A percentile compares a stretch with the other conserved stretches of the same genome.
Evolutionary conservation across 2,888 invertebrate genomes (phyloP).

Genomic region (Pandemis corylana): DNA sequence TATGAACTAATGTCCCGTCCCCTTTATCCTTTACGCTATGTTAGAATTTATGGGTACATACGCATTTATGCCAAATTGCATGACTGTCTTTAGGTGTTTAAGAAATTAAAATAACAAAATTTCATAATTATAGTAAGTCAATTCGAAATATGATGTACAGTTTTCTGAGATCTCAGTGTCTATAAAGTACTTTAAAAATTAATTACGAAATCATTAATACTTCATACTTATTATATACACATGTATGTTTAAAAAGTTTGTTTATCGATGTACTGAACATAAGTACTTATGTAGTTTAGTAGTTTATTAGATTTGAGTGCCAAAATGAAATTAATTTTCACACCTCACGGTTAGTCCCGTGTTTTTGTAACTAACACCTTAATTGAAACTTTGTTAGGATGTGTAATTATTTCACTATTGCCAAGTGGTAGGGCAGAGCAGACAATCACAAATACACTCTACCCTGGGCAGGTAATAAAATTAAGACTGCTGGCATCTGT

Average conservation of each 20-base stretch:
- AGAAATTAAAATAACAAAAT: neutral
- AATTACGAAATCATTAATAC: conserved; percentile 53
- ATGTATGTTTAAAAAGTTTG: conserved; percentile 53
- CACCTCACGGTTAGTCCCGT: conserved; percentile 60
- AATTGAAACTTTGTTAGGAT: neutral
- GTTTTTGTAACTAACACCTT: neutral
- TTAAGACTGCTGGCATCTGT: neutral
- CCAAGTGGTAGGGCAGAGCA: neutral
- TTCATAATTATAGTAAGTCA: conserved; percentile 47
- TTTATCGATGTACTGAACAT: neutral
- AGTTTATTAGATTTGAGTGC: conserved; percentile 53
- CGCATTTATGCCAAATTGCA: neutral
- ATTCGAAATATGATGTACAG: conserved; percentile 72
- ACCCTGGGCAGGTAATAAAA: neutral
- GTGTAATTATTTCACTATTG: too few species aligned
- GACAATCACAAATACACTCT: neutral
- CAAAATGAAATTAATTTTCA: conserved; percentile 77
- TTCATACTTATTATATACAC: conserved; percentile 47
- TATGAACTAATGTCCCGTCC: neutral
- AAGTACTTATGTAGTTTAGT: conserved; percentile 9
- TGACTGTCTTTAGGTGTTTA: neutral
- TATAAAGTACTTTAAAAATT: conserved; percentile 54
- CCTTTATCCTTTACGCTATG: neutral
- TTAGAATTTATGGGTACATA: neutral
- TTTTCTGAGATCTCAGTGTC: conserved; percentile 81